Evolutionary conservation across 2,797 vertebrate species (phyloP), one percentile per base, ranked within the genome.

Genomic region (Bryconaethiops microstoma): DNA sequence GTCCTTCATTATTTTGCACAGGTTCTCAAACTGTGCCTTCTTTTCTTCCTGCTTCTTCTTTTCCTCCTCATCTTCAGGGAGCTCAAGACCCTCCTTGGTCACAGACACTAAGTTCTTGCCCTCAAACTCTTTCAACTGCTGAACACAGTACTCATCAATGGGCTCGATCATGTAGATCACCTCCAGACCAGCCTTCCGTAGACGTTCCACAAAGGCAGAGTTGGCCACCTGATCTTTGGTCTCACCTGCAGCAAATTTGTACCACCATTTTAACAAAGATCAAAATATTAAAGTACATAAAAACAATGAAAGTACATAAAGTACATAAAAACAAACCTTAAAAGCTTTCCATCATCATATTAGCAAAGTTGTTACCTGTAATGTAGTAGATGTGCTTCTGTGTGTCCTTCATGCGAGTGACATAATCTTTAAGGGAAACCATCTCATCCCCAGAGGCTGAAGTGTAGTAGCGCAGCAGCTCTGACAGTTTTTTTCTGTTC

Each of bases 91-190:
- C 84, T 99, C 98, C 77, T 98, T 99, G 74, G 97, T 98, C 72
- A 99, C 97, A 0, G 97, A 99, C 67, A 98, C 96, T 13, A 99
- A 83, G 35, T 95, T 98, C 88, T 97, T 98, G 14, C 97, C 97
- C 67, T 98, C 97, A 0, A 96, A 98, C 14, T 98, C 97, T 72
- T 99, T 99, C 85, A 99, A 91, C 91, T 99, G 97, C 83, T 99
- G 98, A 42, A 99, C 97, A 0, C 97, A 99, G 87, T 99, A 99
- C 52, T 99, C 97, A 23, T 99, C 97, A 0, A 99, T 99, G 17
- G 97, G 98, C 87, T 99, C 97, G 0, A 97, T 98, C 97, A 99
- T 99, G 79, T 99, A 99, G 78, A 99, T 96, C 60, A 99, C 98
- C 59, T 99, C 97, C 0, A 99, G 91, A 54, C 96, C 96, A 0